These are phyloP conservation scores for Brachionus koreanus DNA, from an alignment of 1,140 invertebrate species.

Conservation along the genomic window DNA sequence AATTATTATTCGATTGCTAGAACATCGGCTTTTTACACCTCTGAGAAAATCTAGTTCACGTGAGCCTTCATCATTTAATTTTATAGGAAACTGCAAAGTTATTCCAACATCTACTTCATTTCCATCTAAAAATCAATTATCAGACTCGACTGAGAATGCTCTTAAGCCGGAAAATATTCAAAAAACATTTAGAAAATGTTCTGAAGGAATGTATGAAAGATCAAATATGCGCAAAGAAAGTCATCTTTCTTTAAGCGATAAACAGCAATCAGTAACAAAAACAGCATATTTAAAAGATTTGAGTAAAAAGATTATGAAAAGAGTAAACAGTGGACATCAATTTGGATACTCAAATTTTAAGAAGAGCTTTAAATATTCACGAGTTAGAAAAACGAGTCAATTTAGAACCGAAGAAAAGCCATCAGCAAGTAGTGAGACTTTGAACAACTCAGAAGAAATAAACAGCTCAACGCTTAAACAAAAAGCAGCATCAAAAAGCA, in stretches of 20 bases:
- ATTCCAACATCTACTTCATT: slow-evolving; percentile 13
- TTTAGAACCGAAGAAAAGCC: background rate
- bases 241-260: background rate
- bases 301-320: background rate
- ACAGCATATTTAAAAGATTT: slow-evolving; percentile 27
- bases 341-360: slow-evolving; percentile 15
- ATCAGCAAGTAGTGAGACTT: background rate
- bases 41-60: slow-evolving; percentile 33
- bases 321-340: slow-evolving; percentile 8
- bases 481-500: background rate
- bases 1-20: slow-evolving; percentile 63
- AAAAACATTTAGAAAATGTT: background rate
- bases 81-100: background rate
- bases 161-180: background rate
- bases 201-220: background rate
- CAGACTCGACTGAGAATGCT: background rate
- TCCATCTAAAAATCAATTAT: background rate
- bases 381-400: background rate
- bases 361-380: slow-evolving; percentile 24
- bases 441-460: background rate
- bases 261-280: slow-evolving; percentile 1
- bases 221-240: background rate
- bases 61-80: background rate
- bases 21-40: slow-evolving; percentile 62
- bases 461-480: background rate